A percentile compares a stretch with the other conserved stretches of the same genome.
Evolutionary conservation across 2,888 invertebrate species (phyloP).

Genomic region (Ceriagrion tenellum): DNA sequence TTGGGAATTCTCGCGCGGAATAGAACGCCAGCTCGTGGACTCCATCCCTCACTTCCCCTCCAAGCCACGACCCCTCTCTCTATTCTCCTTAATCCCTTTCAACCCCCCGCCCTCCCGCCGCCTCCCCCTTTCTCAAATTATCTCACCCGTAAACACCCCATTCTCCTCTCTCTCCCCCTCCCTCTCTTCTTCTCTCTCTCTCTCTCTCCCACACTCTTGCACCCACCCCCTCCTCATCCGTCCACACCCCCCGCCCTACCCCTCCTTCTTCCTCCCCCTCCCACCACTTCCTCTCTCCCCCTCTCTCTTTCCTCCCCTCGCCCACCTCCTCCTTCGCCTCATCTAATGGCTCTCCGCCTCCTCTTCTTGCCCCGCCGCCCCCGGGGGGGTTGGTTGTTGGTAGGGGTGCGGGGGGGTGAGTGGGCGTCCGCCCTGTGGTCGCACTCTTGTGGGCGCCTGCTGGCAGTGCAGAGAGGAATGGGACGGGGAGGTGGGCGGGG

Average conservation of each 20-base stretch:
- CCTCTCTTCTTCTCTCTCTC: neutral
- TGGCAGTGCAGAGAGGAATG: neutral
- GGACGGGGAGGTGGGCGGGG: neutral
- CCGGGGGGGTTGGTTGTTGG: no score
- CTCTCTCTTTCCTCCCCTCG: neutral
- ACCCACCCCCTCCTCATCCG: neutral
- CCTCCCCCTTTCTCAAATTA: conserved; percentile 23
- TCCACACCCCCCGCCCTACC: neutral
- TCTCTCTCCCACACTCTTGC: neutral
- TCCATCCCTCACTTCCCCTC: neutral
- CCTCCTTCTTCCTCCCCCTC: neutral
- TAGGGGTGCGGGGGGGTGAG: no score
- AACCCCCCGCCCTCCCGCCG: neutral
- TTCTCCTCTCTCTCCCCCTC: neutral
- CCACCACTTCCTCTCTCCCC: neutral
- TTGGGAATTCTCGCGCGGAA: neutral
- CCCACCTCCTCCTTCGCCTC: neutral
- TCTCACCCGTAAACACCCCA: conserved; percentile 44
- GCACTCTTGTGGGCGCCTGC: neutral
- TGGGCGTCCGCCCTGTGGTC: conserved; percentile 51
- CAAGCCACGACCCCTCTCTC: neutral
- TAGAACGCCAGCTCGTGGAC: neutral
- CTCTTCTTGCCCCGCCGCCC: neutral
- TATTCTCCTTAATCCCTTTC: neutral
- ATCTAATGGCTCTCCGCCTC: neutral